These are phyloP conservation scores for Epizoanthus stellaris DNA, from an alignment of 92 coral and sea anemone genomes.

Conservation along the genomic window DNA sequence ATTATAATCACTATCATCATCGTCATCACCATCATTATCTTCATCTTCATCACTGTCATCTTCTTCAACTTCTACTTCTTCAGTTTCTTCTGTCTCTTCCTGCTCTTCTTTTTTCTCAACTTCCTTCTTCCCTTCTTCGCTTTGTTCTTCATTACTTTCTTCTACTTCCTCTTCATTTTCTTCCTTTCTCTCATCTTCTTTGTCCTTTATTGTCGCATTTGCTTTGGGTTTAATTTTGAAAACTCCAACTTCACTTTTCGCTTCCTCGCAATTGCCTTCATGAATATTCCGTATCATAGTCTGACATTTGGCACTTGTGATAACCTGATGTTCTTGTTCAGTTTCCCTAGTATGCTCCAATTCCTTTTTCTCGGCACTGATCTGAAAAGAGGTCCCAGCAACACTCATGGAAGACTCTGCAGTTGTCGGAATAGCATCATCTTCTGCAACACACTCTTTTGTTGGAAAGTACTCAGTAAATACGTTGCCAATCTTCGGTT, in stretches of 20 bases:
- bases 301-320: not conserved
- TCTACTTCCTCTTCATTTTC: not conserved
- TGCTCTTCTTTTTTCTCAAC: not conserved
- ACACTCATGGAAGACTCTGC: not conserved
- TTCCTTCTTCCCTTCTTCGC: not conserved
- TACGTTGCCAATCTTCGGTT: not conserved
- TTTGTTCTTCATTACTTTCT: not conserved
- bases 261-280: not conserved
- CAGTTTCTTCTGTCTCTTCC: not conserved
- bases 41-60: not conserved
- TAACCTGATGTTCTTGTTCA: not conserved
- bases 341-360: not conserved
- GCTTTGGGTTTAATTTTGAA: not conserved
- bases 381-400: not conserved
- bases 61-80: not conserved
- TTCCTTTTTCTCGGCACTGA: not conserved
- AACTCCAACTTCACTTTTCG: not conserved
- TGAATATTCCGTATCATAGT: not conserved
- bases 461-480: not conserved
- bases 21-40: not conserved
- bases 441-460: not conserved
- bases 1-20: not conserved
- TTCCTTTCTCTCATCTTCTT: not conserved
- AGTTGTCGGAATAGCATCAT: not conserved
- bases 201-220: not conserved